Evolutionary conservation across 2,113 vertebrate genomes (phyloP).

Genomic region (Laticauda colubrina): DNA sequence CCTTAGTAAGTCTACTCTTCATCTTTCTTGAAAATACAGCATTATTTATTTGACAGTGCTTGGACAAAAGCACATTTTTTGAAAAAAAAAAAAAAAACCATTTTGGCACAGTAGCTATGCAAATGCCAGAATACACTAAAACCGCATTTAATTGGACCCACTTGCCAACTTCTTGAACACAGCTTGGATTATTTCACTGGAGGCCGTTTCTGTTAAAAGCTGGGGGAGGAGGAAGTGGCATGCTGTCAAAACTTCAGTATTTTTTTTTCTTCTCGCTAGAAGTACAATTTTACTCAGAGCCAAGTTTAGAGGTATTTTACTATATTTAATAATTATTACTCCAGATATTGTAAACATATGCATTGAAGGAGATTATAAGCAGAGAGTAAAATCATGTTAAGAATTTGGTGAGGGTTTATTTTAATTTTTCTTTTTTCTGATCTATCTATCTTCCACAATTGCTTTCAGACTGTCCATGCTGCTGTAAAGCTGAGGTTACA

Average conservation of each 20-base stretch:
- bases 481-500: conserved; percentile 55
- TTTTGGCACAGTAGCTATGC: conserved; percentile 82
- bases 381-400: conserved; percentile 65
- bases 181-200: conserved; percentile 83
- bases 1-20: not conserved
- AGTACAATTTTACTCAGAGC: conserved; percentile 76
- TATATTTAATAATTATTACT: conserved; percentile 84
- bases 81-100: conserved; percentile 75
- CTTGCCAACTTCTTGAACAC: conserved; percentile 85
- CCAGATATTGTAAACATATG: conserved; percentile 80
- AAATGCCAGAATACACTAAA: conserved; percentile 84
- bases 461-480: conserved; percentile 52
- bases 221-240: conserved; percentile 81
- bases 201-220: conserved; percentile 82
- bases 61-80: conserved; percentile 58
- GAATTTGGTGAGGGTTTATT: conserved; percentile 67
- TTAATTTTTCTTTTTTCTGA: conserved; percentile 49
- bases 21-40: conserved; percentile 35
- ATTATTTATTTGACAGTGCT: conserved; percentile 66
- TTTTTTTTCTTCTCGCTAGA: conserved; percentile 64
- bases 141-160: conserved; percentile 84
- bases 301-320: conserved; percentile 83
- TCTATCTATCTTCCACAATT: conserved; percentile 58
- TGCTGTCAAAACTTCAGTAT: conserved; percentile 77
- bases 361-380: conserved; percentile 71